A percentile compares a stretch with the other conserved stretches of the same genome.
Evolutionary conservation across 2,888 invertebrate genomes (phyloP).

Genomic region (Ditula angustiorana): DNA sequence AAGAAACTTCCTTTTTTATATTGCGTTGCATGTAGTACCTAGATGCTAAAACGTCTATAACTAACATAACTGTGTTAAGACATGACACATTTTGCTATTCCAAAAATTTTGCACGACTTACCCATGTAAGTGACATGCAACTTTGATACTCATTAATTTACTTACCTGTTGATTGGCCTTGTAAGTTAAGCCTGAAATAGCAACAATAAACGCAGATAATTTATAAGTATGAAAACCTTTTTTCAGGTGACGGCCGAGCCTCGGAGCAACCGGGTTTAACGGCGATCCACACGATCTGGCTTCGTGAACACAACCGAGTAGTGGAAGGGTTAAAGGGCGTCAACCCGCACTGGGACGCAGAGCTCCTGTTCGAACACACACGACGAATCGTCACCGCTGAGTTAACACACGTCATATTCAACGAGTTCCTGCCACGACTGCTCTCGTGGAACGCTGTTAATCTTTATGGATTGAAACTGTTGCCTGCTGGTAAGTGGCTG

Average conservation of each 20-base stretch:
- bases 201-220: too few species aligned
- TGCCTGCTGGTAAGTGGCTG: constrained; percentile 86
- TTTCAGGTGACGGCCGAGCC: constrained; percentile 92
- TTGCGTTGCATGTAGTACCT: too few species aligned
- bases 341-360: constrained; percentile 96
- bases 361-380: constrained; percentile 92
- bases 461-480: constrained; percentile 93
- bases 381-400: constrained; percentile 92
- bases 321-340: constrained; percentile 91
- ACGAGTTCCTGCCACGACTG: constrained; percentile 95
- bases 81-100: too few species aligned
- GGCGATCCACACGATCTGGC: constrained; percentile 94
- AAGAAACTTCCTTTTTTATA: too few species aligned
- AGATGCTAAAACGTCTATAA: too few species aligned
- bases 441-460: constrained; percentile 96
- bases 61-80: too few species aligned
- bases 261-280: constrained; percentile 97
- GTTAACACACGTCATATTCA: constrained; percentile 93
- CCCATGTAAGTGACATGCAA: too few species aligned
- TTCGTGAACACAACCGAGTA: constrained; percentile 95
- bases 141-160: too few species aligned
- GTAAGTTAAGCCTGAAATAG: too few species aligned
- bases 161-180: too few species aligned
- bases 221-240: background rate
- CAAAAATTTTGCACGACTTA: too few species aligned